A percentile compares a stretch with the other conserved stretches of the same genome.
These are phyloP conservation scores for Gallinago solitaria DNA, from an alignment of 2,797 vertebrate genomes.

Conservation along the genomic window DNA sequence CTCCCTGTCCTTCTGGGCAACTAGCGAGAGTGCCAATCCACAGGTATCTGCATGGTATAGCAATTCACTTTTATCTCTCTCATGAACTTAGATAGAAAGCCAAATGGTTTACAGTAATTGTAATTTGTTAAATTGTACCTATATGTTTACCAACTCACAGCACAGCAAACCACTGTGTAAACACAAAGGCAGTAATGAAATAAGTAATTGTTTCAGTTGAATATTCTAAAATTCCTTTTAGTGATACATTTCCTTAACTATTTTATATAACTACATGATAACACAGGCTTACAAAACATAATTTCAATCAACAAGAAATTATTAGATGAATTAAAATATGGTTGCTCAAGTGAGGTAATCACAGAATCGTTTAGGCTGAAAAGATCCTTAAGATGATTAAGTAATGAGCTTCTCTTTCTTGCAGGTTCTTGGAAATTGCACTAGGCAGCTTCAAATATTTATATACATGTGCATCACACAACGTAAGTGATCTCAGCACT, in stretches of 20 bases:
- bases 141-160: not conserved
- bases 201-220: not conserved
- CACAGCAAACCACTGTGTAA: not conserved
- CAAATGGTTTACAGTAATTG: not conserved
- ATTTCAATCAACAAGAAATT: not conserved
- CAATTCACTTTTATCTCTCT: not conserved
- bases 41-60: not conserved
- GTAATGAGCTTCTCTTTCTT: not conserved
- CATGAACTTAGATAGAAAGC: not conserved
- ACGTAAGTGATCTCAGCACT: not conserved
- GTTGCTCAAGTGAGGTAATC: not conserved
- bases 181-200: not conserved
- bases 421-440: not conserved
- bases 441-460: constrained; percentile 3
- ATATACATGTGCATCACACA: not conserved
- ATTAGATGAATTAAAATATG: not conserved
- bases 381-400: not conserved
- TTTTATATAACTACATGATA: not conserved
- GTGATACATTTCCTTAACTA: not conserved
- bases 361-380: not conserved
- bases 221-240: not conserved
- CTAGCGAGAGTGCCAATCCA: not conserved
- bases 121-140: not conserved
- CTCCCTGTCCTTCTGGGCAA: not conserved
- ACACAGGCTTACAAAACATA: not conserved